Evolutionary conservation across 2,888 invertebrate species (phyloP).

Genomic region (Drosophila vallismaia): DNA sequence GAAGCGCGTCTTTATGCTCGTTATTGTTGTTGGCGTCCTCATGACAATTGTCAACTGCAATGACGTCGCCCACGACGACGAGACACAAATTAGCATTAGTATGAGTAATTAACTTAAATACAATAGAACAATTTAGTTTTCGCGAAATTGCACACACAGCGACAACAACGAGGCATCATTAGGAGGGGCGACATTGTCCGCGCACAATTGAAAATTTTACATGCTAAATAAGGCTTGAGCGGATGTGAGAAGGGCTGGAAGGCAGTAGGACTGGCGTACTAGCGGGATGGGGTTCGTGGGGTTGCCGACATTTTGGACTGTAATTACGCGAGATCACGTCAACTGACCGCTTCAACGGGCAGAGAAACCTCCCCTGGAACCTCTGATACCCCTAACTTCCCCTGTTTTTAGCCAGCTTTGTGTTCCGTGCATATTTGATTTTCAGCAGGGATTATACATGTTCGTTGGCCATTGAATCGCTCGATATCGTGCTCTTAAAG

Average conservation of each 20-base stretch:
- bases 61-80: conserved; percentile 22
- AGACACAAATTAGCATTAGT: conserved; percentile 74
- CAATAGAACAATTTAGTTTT: conserved; percentile 78
- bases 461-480: conserved; percentile 26
- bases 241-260: neutral
- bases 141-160: conserved; percentile 65
- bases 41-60: conserved; percentile 58
- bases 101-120: conserved; percentile 79
- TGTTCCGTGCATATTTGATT: conserved; percentile 47
- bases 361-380: conserved; percentile 35
- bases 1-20: conserved; percentile 11
- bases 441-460: conserved; percentile 43
- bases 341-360: conserved; percentile 60
- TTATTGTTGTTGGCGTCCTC: conserved; percentile 20
- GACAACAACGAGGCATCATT: conserved; percentile 41
- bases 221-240: conserved; percentile 35
- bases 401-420: neutral
- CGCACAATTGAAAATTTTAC: conserved; percentile 71
- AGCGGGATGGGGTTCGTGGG: conserved; percentile 8
- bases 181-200: conserved; percentile 36
- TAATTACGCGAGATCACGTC: conserved; percentile 72
- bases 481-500: conserved; percentile 43
- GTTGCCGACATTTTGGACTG: conserved; percentile 61
- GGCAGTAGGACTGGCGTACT: neutral
- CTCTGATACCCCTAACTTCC: conserved; percentile 1